Percentiles rank a stretch among this genome's conserved stretches.
Conservation (phyloP, 2,888 invertebrate genomes). For the Amaurobius ferox region DNA sequence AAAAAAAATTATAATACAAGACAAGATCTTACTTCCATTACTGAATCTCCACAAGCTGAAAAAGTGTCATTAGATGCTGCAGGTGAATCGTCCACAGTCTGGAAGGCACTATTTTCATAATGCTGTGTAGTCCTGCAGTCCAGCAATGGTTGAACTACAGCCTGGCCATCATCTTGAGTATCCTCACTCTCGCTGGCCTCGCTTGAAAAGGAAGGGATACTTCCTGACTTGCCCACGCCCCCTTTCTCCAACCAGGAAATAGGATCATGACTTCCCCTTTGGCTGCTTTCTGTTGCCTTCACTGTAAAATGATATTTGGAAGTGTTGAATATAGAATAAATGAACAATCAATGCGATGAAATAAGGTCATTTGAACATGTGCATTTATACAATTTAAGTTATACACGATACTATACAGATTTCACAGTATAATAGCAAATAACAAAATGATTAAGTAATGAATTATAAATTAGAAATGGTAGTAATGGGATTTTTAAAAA, state of each 20-base stretch:
- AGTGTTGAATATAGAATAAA: not conserved
- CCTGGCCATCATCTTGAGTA: slow-evolving; percentile 60
- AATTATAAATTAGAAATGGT: too few relatives aligned
- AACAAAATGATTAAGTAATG: too few relatives aligned
- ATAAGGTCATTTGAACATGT: too few relatives aligned
- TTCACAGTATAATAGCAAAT: too few relatives aligned
- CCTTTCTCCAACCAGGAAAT: slow-evolving; percentile 75
- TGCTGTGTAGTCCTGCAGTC: slow-evolving; percentile 67
- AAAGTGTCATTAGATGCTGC: slow-evolving; percentile 73
- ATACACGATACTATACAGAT: too few relatives aligned
- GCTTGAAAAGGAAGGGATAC: slow-evolving; percentile 74
- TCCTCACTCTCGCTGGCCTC: slow-evolving; percentile 74
- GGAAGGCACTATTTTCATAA: slow-evolving; percentile 74
- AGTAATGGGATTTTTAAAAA: too few relatives aligned
- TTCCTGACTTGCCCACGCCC: slow-evolving; percentile 73
- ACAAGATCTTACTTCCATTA: slow-evolving; percentile 68
- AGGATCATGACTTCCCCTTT: slow-evolving; percentile 73
- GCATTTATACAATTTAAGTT: too few relatives aligned
- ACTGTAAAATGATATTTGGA: too few relatives aligned
- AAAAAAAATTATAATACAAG: too few relatives aligned
- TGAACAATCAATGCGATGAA: not conserved
- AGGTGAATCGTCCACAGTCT: slow-evolving; percentile 74
- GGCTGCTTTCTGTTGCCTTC: slow-evolving; percentile 41
- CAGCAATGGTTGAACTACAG: slow-evolving; percentile 57
- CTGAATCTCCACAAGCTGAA: slow-evolving; percentile 73